Base-by-base conservation (phyloP, 2,113 vertebrate genomes). In the Acanthochromis polyacanthus region DNA sequence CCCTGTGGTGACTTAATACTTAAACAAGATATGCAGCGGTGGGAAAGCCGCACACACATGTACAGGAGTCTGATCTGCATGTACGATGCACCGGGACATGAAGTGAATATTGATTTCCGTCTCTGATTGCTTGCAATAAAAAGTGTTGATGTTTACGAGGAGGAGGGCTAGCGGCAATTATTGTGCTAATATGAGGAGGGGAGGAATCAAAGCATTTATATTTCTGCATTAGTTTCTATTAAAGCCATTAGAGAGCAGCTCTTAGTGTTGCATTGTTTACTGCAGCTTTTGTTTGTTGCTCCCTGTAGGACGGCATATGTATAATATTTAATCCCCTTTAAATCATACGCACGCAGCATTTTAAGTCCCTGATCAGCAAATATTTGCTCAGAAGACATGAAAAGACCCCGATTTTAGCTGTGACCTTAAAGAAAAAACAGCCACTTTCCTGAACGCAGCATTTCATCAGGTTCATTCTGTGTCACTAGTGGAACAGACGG, bases 1-100 rank as follows among this genome's bases (percentile, higher is more conserved):
- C 83, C 76, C 69, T 84, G 79, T 80, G 83, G 82, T 86, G 88
- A 85, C 64, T 88, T 86, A 90, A 88, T 64, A 45, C 88, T 87
- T 80, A 75, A 88, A 86, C 65, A 81, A 85, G 80, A 85, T 53
- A 75, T 76, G 66, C 70, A 58, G 68, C 38, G 71, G 66, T 67
- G 81, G 83, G 87, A 86, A 78, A 77, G 55, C 51, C 55, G 16
- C 61, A 67, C 60, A 65, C 63, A 58, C 71, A 78, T n/a, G 25
- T 15, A 53, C 43, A 9, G 15, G 36, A 16, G 46, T 1, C 45
- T 19, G 9, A 68, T 51, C 22, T 67, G 40, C 15, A 74, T 22
- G 15, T 32, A 50, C 40, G 59, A 70, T 30, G 58, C 14, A 20
- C 38, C 36, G 1, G 3, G 19, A 38, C 43, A 60, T 32, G 40